Evolutionary conservation across 2,113 vertebrate species (phyloP).

Genomic region (chimpanzee (Pan troglodytes)): NHGRI_mPanTro3-v2.1_pri NC_072403.2:62848001-62848500

Average conservation of each 20-base stretch:
- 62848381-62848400: conserved; percentile 60
- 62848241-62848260: conserved; percentile 56
- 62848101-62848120: not conserved
- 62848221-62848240: not conserved
- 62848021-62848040: not conserved
- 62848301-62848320: conserved; percentile 74
- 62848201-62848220: conserved; percentile 3
- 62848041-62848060: not conserved
- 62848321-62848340: conserved; percentile 63
- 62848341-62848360: conserved; percentile 56
- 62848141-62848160: conserved; percentile 42
- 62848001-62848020: not conserved
- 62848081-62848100: not conserved
- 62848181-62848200: not conserved
- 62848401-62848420: conserved; percentile 66
- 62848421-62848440: conserved; percentile 68
- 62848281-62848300: conserved; percentile 78
- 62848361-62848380: conserved; percentile 66
- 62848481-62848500: not conserved
- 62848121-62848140: not conserved
- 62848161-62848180: not conserved
- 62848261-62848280: conserved; percentile 64
- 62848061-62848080: not conserved
- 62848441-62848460: conserved; percentile 64
- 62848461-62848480: not conserved